Base-by-base conservation (phyloP, 2,888 invertebrate species). In the Polydrusus pterygomalis region DNA sequence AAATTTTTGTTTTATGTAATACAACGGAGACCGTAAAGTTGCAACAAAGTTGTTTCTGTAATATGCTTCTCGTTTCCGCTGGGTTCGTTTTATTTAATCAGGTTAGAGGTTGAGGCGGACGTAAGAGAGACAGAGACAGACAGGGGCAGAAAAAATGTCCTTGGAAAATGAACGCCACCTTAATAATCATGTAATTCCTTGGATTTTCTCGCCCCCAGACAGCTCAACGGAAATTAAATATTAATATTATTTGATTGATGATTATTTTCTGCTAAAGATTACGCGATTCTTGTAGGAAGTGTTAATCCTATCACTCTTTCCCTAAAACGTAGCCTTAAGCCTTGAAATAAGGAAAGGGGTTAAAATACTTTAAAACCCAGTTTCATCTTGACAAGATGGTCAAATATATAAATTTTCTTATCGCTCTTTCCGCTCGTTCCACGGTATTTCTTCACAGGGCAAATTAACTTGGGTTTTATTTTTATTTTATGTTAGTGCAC, bases 351-450 rank as follows among this genome's bases (percentile, higher is more conserved):
- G 20, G n/a, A 54, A 54, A 10, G 6, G 54, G 30, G 54, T 54
- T 54, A 13, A 54, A 54, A 54, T 54, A 54, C 25, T 54, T 30
- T 30, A 54, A 30, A 54, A 54, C n/a, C 30, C 8, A 30, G 11
- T 54, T 54, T 54, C 13, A 54, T 25, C 30, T 54, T 30, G 30
- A 25, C 0, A n/a, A 13, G 30, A 54, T 8, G 54, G 30, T n/a
- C 54, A 25, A 30, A 54, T 25, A 54, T 11, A 54, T 25, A 54
- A 54, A 30, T n/a, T 5, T n/a, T 25, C 30, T 54, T 30, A 54
- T 54, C 54, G 17, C 18, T 6, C 54, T 54, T 30, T 54, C 11
- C 11, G 10, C 8, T 8, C 30, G 13, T 54, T 40, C 40, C 40
- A 7, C 18, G 17, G 17, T 17, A 1, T 49, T 49, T 49, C 49